These are phyloP conservation scores for Portunus trituberculatus DNA, from an alignment of 1,140 invertebrate genomes.

Conservation along the genomic window DNA sequence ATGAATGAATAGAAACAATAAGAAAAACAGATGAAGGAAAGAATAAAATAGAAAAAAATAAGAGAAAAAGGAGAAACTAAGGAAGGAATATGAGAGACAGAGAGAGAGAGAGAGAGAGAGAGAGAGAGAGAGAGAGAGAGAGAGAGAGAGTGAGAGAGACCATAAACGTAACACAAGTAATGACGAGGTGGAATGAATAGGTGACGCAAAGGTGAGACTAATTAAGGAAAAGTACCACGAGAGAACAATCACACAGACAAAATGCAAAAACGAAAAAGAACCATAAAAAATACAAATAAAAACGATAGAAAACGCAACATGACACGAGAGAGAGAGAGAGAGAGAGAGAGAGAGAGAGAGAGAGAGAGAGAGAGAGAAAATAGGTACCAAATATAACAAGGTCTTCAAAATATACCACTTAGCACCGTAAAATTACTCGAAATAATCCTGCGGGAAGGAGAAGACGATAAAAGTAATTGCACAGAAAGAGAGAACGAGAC, in stretches of 20 bases:
- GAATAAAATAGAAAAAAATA: too few relatives aligned
- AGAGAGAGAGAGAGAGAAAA: not conserved
- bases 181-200: not conserved
- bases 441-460: not conserved
- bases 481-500: not conserved
- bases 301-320: not conserved
- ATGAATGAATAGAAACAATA: too few relatives aligned
- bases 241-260: not conserved
- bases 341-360: not conserved
- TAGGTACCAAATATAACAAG: not conserved
- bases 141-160: not conserved
- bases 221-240: not conserved
- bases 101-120: constrained; percentile 20
- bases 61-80: too few relatives aligned
- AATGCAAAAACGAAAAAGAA: not conserved
- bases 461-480: not conserved
- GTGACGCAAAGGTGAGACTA: not conserved
- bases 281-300: too few relatives aligned
- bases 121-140: constrained; percentile 20
- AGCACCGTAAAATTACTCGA: not conserved
- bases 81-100: not conserved
- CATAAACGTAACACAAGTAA: not conserved
- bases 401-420: too few relatives aligned
- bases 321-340: not conserved
- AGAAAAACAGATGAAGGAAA: too few relatives aligned